These are phyloP conservation scores for Dasypus novemcinctus DNA, from an alignment of 2,113 vertebrate species.

Conservation along the genomic window DNA sequence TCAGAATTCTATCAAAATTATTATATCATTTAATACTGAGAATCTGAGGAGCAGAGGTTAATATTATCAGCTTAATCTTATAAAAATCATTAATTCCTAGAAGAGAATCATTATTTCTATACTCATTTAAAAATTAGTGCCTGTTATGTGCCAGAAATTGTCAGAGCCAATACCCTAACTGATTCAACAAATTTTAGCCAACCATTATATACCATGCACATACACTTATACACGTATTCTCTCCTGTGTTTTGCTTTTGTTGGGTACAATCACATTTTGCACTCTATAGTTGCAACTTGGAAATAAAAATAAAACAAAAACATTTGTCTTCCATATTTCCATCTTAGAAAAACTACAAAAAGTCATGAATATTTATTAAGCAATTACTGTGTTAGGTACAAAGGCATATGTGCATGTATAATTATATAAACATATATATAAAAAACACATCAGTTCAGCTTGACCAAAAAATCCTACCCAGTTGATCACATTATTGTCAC, in stretches of 20 bases:
- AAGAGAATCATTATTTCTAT: background rate
- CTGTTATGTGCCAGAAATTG: background rate
- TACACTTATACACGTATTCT: background rate
- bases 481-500: background rate
- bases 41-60: constrained; percentile 20
- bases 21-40: background rate
- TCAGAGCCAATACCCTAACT: background rate
- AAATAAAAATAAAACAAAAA: too few species aligned
- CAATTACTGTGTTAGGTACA: background rate
- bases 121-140: background rate
- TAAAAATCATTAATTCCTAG: background rate
- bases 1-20: background rate
- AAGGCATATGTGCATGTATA: background rate
- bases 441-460: background rate
- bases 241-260: background rate
- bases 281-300: too few species aligned
- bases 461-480: background rate
- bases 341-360: background rate
- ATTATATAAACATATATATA: background rate
- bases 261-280: background rate
- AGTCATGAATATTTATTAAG: background rate
- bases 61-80: background rate
- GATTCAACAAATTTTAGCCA: background rate
- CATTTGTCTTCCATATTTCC: background rate
- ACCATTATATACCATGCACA: background rate